phyloP scores from a whole-genome alignment of 2,888 invertebrate species.

The Lagria hirta region DNA sequence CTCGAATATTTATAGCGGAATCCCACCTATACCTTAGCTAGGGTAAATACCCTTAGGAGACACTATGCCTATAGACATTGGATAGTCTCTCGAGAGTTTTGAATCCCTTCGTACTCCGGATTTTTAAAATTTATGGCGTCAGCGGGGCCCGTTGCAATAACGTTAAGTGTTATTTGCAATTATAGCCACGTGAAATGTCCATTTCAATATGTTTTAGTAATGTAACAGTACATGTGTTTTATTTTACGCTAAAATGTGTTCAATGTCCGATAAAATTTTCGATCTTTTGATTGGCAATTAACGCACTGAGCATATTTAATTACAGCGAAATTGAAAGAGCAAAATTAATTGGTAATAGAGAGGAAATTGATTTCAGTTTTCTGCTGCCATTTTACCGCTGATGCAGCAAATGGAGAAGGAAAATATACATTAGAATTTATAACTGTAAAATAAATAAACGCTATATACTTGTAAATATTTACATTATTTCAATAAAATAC shows the following conservation, averaged over 20 bases:
- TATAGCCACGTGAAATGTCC: conserved; percentile 33
- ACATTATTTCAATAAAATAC: no score
- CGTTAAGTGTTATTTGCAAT: conserved; percentile 40
- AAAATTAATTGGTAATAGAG: no score
- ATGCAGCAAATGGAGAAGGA: no score
- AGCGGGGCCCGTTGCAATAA: conserved; percentile 35
- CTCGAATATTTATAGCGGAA: conserved; percentile 34
- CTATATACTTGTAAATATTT: no score
- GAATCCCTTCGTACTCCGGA: conserved; percentile 33
- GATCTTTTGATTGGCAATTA: conserved; percentile 17
- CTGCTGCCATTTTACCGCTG: no score
- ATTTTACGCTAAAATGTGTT: conserved; percentile 21
- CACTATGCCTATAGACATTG: conserved; percentile 28
- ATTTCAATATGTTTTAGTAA: conserved; percentile 33
- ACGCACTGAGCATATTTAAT: conserved; percentile 13
- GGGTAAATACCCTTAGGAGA: conserved; percentile 38
- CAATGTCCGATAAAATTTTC: conserved; percentile 17
- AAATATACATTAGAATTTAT: no score
- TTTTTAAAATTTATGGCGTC: conserved; percentile 38
- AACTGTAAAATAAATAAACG: no score
- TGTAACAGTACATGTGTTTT: conserved; percentile 22
- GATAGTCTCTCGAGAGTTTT: conserved; percentile 28
- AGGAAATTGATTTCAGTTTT: no score
- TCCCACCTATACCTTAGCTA: conserved; percentile 33
- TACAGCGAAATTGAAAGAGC: neutral